A percentile compares a stretch with the other conserved stretches of the same genome.
Conservation (phyloP, 2,113 vertebrate species). For the Ptilorrhoa leucosticta region DNA sequence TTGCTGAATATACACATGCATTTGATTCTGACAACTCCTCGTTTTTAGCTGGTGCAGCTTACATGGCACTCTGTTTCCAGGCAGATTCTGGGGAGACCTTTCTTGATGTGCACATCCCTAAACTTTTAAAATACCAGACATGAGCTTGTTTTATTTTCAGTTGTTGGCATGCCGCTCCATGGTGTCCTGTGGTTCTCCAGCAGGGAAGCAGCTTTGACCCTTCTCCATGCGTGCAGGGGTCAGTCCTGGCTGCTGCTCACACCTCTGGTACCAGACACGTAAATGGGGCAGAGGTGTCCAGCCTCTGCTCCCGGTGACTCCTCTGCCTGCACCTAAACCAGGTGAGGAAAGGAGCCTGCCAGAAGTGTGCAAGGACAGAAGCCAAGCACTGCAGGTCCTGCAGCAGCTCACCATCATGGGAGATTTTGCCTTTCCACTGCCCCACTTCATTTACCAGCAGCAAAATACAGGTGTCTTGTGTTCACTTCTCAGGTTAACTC, state of each 20-base stretch:
- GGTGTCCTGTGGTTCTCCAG: not conserved
- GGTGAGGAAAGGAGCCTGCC: not conserved
- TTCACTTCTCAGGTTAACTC: not conserved
- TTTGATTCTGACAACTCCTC: not conserved
- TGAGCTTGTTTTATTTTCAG: not conserved
- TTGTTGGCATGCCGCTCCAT: not conserved
- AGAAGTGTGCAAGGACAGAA: not conserved
- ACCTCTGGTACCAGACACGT: accelerated
- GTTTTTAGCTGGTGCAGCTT: not conserved
- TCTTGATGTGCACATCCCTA: not conserved
- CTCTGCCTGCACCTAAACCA: not conserved
- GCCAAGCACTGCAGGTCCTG: not conserved
- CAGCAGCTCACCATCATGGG: not conserved
- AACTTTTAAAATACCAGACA: not conserved
- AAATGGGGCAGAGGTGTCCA: not conserved
- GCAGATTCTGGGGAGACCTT: not conserved
- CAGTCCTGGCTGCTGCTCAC: not conserved
- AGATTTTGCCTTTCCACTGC: not conserved
- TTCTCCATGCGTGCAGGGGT: not conserved
- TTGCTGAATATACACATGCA: accelerated
- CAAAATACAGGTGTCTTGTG: not conserved
- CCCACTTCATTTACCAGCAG: not conserved
- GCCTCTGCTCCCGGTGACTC: accelerated
- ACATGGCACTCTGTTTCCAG: not conserved
- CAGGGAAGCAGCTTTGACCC: not conserved